Percentiles rank a stretch among this genome's conserved stretches.
These are phyloP conservation scores for Paracyclopina nana DNA, from an alignment of 1,140 invertebrate genomes.

Conservation along the genomic window DNA sequence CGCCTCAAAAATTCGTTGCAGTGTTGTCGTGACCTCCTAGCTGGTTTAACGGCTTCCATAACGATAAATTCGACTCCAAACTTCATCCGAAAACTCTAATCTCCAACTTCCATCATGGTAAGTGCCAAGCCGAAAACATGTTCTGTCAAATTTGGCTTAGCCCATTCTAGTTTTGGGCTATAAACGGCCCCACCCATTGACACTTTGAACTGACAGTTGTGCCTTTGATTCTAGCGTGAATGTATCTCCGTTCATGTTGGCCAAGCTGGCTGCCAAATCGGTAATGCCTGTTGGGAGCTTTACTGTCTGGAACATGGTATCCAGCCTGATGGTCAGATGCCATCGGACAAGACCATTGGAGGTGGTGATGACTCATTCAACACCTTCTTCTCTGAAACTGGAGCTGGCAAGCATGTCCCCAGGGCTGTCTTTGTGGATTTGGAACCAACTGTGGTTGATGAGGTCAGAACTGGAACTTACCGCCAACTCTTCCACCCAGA, in stretches of 20 bases:
- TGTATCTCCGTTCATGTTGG: slow-evolving; percentile 69
- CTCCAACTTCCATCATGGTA: too few species aligned
- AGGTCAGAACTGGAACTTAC: slow-evolving; percentile 32
- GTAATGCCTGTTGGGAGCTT: slow-evolving; percentile 53
- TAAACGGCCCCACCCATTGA: too few species aligned
- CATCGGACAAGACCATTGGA: slow-evolving; percentile 35
- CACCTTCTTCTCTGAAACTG: slow-evolving; percentile 57
- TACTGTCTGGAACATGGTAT: slow-evolving; percentile 78
- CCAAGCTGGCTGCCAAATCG: slow-evolving; percentile 72
- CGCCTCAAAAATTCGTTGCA: too few species aligned
- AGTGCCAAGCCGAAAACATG: too few species aligned
- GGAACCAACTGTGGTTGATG: slow-evolving; percentile 46
- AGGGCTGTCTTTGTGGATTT: slow-evolving; percentile 61
- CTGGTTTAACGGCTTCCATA: too few species aligned
- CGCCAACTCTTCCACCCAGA: slow-evolving; percentile 37
- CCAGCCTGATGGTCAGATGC: slow-evolving; percentile 63
- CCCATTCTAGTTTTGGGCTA: too few species aligned
- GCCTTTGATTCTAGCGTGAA: slow-evolving; percentile 31
- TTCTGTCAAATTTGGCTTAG: too few species aligned
- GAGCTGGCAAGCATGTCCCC: slow-evolving; percentile 40
- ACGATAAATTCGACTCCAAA: too few species aligned
- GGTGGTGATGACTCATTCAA: slow-evolving; percentile 64
- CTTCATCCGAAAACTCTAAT: too few species aligned
- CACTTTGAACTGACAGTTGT: too few species aligned
- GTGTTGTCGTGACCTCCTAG: too few species aligned